Evolutionary conservation across 2,797 vertebrate genomes (phyloP), one percentile per base, ranked within the genome.

Genomic region (Manis pentadactyla): DNA sequence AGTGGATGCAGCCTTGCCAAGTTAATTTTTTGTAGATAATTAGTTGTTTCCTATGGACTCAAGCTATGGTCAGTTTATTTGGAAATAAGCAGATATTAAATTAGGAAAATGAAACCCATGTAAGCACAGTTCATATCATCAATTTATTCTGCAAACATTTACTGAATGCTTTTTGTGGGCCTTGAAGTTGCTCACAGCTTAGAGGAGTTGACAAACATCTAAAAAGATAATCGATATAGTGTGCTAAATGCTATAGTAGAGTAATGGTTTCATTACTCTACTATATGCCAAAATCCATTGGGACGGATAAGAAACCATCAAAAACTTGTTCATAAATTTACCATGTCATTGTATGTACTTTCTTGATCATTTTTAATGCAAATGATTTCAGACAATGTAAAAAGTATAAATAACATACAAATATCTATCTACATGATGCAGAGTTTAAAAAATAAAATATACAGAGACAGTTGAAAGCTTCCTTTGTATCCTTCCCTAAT

Each of bases 11-110:
- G 55, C 66, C 74, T 97, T 97, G 85, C 71, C 79, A 92, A 84
- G 71, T 90, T 96, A 95, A 97, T 97, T 97, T 95, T 97, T 95
- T 94, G 94, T 93, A 90, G 61, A 55, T 95, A 93, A 96, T 97
- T 97, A 85, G 91, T 95, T 96, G 66, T 95, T 96, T 97, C 73
- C 85, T 95, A 37, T 95, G 49, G 90, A 92, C 83, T 92, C 66
- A 95, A 94, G 51, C 81, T 95, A 87, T 96, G 96, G 85, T 92
- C 77, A 97, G 81, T 97, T 95, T 97, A 89, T 93, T 95, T 96
- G 87, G 66, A 96, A 97, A 87, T 95, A 93, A 94, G 63, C 78
- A 90, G 90, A 77, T 96, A 96, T 10, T 97, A 96, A 93, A 91
- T 94, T 96, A 92, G 93, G 71, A 96, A 95, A 95, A 88, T 95